A percentile compares a stretch with the other conserved stretches of the same genome.
Evolutionary conservation across 2,888 invertebrate genomes (phyloP).

Genomic region (Tortrix viridana): DNA sequence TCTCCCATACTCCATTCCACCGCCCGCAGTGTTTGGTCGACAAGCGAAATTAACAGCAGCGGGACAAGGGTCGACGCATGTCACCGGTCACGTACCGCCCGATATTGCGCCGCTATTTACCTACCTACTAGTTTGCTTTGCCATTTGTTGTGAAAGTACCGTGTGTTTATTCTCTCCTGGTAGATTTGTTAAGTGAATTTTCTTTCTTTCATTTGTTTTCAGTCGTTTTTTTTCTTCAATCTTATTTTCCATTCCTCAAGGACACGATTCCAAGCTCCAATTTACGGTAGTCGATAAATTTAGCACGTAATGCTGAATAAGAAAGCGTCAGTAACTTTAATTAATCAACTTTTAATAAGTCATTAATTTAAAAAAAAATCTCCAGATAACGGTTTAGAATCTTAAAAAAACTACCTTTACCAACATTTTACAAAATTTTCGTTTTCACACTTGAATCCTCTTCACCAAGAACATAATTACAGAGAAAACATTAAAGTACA

Average conservation of each 20-base stretch:
- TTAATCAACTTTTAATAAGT: no score
- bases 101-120: conserved; percentile 55
- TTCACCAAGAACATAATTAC: neutral
- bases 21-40: conserved; percentile 48
- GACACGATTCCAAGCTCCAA: no score
- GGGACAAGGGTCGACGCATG: conserved; percentile 59
- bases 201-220: neutral
- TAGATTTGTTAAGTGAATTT: conserved; percentile 3
- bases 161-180: conserved; percentile 25
- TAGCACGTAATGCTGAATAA: no score
- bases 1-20: conserved; percentile 4
- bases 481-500: conserved; percentile 1
- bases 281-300: no score
- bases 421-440: no score
- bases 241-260: no score
- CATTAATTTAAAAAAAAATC: no score
- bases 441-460: neutral
- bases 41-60: conserved; percentile 62
- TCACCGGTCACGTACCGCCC: conserved; percentile 51
- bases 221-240: no score
- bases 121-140: conserved; percentile 39
- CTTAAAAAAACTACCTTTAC: no score
- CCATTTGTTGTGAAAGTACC: conserved; percentile 10
- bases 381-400: no score
- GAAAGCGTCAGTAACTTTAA: no score